Evolutionary conservation across 2,797 vertebrate species (phyloP), one percentile per base, ranked within the genome.

Genomic region (Esox lucius): DNA sequence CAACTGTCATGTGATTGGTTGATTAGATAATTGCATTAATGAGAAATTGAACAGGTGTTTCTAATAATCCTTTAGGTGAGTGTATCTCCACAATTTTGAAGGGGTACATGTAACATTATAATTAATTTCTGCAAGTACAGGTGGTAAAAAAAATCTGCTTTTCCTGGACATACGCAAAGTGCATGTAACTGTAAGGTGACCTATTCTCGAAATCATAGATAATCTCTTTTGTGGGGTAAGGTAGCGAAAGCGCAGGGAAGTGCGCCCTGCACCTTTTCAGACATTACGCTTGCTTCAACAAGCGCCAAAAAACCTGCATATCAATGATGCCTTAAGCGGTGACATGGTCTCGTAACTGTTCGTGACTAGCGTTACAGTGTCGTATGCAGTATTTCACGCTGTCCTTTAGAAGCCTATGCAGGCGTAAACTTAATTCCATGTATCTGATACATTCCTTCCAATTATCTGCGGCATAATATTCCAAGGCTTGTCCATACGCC

Each of bases 151-250:
- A 28, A 2, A 28, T 35, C 1, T 15, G 15, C 16, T 92, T 87
- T 86, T 96, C 96, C 95, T 94, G 94, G 84, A 94, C 94, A 67
- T 94, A 91, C 17, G 95, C 94, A 68, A 94, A 94, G 89, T 97
- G 94, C 83, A 97, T 91, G 75, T 96, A 96, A 77, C 89, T 93
- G 91, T 97, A 96, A 3, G 95, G 95, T 67, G 83, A 78, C 70
- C 95, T 93, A 66, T 89, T 93, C 80, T 90, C 92, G 84, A 96
- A 96, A 24, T 94, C 94, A 9, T 92, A 88, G 85, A 95, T 88
- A n/a, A 94, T 88, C n/a, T 94, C 89, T 46, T 79, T 87, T 19
- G 93, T 83, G 0, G 95, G 95, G 59, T 89, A 92, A 73, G 93
- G 84, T 59, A 95, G 88, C 84, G 92, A 92, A 85, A 96, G 95